These are phyloP conservation scores for Morpho helenor DNA, from an alignment of 2,888 invertebrate genomes.

Conservation along the genomic window DNA sequence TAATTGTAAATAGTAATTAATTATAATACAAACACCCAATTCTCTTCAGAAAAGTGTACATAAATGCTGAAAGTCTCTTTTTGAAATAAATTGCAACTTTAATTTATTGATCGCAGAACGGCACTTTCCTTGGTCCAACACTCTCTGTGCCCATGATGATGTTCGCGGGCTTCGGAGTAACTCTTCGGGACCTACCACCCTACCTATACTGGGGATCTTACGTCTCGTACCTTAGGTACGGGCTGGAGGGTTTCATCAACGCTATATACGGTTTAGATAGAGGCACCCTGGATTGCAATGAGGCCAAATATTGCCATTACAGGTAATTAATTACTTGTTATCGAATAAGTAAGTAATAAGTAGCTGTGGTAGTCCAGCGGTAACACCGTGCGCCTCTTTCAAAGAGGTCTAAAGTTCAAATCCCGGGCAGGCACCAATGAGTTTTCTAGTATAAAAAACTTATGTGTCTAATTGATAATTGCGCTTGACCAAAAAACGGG, in stretches of 20 bases:
- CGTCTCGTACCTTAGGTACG: slow-evolving; percentile 93
- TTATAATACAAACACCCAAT: too few relatives aligned
- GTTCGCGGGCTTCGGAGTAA: slow-evolving; percentile 97
- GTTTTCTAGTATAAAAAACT: too few relatives aligned
- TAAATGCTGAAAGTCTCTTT: too few relatives aligned
- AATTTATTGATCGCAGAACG: slow-evolving; percentile 83
- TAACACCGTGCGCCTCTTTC: too few relatives aligned
- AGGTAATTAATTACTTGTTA: slow-evolving; percentile 56
- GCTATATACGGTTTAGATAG: slow-evolving; percentile 92
- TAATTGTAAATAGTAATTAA: too few relatives aligned
- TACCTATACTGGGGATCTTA: slow-evolving; percentile 96
- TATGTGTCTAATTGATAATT: too few relatives aligned
- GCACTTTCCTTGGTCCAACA: slow-evolving; percentile 96
- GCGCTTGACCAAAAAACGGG: too few relatives aligned
- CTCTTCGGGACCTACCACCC: slow-evolving; percentile 89
- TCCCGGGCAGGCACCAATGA: too few relatives aligned
- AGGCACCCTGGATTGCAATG: slow-evolving; percentile 86
- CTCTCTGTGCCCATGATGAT: slow-evolving; percentile 96
- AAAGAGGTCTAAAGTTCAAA: too few relatives aligned
- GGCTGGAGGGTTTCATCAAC: slow-evolving; percentile 91
- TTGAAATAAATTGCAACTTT: not conserved
- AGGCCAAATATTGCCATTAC: slow-evolving; percentile 89
- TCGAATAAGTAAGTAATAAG: too few relatives aligned
- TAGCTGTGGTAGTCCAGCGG: too few relatives aligned
- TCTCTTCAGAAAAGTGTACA: too few relatives aligned